These are phyloP conservation scores for Aldrovandia affinis DNA, from an alignment of 2,797 vertebrate genomes.

Conservation along the genomic window DNA sequence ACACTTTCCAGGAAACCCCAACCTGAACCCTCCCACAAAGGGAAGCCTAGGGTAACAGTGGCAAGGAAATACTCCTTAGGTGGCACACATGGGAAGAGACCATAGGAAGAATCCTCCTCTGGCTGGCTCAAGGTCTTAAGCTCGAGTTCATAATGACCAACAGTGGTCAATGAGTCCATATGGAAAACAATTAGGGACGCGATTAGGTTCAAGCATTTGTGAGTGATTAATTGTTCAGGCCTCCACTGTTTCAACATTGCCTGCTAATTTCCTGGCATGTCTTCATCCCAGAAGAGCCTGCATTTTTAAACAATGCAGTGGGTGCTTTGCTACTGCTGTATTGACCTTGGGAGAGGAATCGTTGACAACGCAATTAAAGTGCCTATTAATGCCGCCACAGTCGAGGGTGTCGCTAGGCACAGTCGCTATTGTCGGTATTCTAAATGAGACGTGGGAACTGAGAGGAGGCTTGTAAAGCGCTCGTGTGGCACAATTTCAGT, in stretches of 20 bases:
- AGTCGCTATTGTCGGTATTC: conserved; percentile 25
- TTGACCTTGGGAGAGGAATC: conserved; percentile 38
- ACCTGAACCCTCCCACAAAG: too few relatives aligned
- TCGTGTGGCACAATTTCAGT: background rate
- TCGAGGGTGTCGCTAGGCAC: conserved; percentile 2
- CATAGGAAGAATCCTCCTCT: too few relatives aligned
- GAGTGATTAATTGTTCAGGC: too few relatives aligned
- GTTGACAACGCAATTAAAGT: conserved; percentile 38
- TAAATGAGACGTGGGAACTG: background rate
- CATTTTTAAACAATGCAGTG: conserved; percentile 28
- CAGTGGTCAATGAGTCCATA: too few relatives aligned
- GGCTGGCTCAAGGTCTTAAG: too few relatives aligned
- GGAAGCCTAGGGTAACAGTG: too few relatives aligned
- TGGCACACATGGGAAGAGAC: too few relatives aligned
- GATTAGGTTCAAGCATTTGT: too few relatives aligned
- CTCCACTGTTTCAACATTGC: background rate
- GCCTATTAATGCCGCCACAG: conserved; percentile 29
- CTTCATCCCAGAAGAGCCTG: conserved; percentile 21
- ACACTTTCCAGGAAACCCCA: too few relatives aligned
- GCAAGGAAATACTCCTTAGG: too few relatives aligned
- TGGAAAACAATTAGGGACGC: too few relatives aligned
- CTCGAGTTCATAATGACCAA: too few relatives aligned
- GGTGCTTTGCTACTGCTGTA: conserved; percentile 12
- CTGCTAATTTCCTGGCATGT: conserved; percentile 1
- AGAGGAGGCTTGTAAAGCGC: background rate